These are phyloP conservation scores for Thunnus maccoyii DNA, from an alignment of 2,113 vertebrate species.

Conservation along the genomic window DNA sequence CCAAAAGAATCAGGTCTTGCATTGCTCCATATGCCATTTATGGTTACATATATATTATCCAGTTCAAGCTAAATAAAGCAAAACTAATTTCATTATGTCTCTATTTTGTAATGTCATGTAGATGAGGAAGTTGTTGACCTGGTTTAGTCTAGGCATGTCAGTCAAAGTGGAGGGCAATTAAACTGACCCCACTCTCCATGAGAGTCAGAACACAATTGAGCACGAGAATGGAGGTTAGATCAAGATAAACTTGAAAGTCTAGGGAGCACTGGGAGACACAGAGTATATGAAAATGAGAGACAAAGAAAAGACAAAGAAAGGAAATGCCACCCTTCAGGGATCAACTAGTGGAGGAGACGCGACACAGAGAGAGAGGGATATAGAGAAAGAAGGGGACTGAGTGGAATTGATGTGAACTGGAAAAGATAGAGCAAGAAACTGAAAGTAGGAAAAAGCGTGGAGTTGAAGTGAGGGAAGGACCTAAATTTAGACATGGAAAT, in stretches of 20 bases:
- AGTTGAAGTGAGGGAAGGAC: constrained; percentile 67
- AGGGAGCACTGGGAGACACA: constrained; percentile 42
- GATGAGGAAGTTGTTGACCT: constrained; percentile 66
- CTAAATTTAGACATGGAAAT: constrained; percentile 84
- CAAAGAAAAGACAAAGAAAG: constrained; percentile 55
- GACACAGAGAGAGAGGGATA: constrained; percentile 23
- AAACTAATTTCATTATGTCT: constrained; percentile 63
- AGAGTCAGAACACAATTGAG: constrained; percentile 54
- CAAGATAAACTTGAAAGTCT: constrained; percentile 61
- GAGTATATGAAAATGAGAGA: constrained; percentile 76
- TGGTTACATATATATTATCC: constrained; percentile 21
- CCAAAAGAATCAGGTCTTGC: neutral
- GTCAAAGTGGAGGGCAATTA: constrained; percentile 74
- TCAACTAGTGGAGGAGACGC: constrained; percentile 61
- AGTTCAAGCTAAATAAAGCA: constrained; percentile 34
- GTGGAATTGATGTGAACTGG: constrained; percentile 64
- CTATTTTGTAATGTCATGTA: constrained; percentile 63
- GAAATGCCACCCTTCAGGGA: constrained; percentile 77
- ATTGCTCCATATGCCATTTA: neutral
- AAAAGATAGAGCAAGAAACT: constrained; percentile 61
- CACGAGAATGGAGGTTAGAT: constrained; percentile 49
- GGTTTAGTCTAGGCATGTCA: constrained; percentile 67
- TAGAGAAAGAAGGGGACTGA: constrained; percentile 46
- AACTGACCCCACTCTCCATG: constrained; percentile 57
- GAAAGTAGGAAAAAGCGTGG: constrained; percentile 73